These are phyloP conservation scores for Calephelis perditalis DNA, from an alignment of 2,888 invertebrate genomes.

Conservation along the genomic window DNA sequence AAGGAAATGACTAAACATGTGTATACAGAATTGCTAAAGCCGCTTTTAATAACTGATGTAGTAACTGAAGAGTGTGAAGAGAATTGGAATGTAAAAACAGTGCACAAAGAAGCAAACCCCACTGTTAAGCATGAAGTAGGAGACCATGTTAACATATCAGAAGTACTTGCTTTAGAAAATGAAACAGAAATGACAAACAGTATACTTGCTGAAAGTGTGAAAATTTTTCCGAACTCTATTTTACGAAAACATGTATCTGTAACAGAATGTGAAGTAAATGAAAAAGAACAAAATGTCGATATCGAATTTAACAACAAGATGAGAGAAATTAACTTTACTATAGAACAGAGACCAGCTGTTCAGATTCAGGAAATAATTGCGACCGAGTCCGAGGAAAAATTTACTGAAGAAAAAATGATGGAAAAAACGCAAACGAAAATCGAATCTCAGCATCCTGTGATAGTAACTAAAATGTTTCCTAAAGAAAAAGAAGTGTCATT, in stretches of 20 bases:
- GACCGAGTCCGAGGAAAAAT: slow-evolving; percentile 43
- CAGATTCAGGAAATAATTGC: slow-evolving; percentile 44
- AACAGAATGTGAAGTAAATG: slow-evolving; percentile 65
- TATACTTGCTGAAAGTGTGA: slow-evolving; percentile 36
- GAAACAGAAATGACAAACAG: slow-evolving; percentile 36
- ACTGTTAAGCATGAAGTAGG: slow-evolving; percentile 42
- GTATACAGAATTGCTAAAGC: slow-evolving; percentile 39
- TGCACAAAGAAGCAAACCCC: slow-evolving; percentile 32
- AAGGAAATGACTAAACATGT: slow-evolving; percentile 36
- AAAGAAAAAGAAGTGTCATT: slow-evolving; percentile 50
- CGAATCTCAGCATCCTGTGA: slow-evolving; percentile 49
- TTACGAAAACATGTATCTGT: slow-evolving; percentile 74
- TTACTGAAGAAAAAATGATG: slow-evolving; percentile 30
- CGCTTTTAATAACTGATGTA: slow-evolving; percentile 62
- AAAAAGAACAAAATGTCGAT: slow-evolving; percentile 54
- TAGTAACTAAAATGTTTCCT: slow-evolving; percentile 42
- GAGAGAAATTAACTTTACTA: slow-evolving; percentile 35
- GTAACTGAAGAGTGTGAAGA: slow-evolving; percentile 58
- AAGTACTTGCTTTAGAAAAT: slow-evolving; percentile 40
- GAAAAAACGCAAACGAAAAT: slow-evolving; percentile 37
- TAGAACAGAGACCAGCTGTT: slow-evolving; percentile 44
- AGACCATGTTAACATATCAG: slow-evolving; percentile 37
- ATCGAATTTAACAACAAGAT: slow-evolving; percentile 26
- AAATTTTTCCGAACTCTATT: slow-evolving; percentile 36
- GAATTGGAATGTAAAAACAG: slow-evolving; percentile 34